Base-by-base conservation (phyloP, 2,113 vertebrate genomes). In the Macroglossus sobrinus region DNA sequence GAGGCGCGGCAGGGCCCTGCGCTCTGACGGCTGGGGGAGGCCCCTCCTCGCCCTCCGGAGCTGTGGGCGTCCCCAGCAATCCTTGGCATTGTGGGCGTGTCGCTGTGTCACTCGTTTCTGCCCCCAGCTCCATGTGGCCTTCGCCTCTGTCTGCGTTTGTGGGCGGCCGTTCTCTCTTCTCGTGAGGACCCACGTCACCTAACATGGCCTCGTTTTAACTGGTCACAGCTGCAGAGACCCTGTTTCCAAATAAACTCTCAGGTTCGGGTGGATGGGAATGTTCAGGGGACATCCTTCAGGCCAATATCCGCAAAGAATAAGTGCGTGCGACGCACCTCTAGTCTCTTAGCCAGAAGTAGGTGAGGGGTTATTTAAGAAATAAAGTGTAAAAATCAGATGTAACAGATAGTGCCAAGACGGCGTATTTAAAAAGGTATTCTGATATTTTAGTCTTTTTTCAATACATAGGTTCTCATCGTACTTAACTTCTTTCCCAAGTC, bases 331-430 rank as follows among this genome's bases (percentile, higher is more conserved):
- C 45, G 76, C 24, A 93, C 40, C 35, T 86, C 63, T 16, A 66
- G 24, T 71, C 55, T 85, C 50, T 75, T 87, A 81, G 80, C 26
- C 68, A 55, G 75, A 68, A 69, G 40, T 69, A 66, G 63, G 12
- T 89, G 22, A 81, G 13, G 38, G 33, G 59, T 89, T 64, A 82
- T 86, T 82, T 97, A 78, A 79, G 88, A 61, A 61, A 43, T 26
- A 64, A 57, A 69, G 40, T 78, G 12, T 63, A 26, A n/a, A 53
- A 84, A 38, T 72, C 68, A 38, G 45, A 69, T 91, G 30, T 71
- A 79, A 61, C 53, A 79, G 38, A 47, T 75, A 63, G 33, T 80
- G 30, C 30, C 38, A 22, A 26, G 57, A 72, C 14, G 15, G n/a
- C 38, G 12, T 38, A 21, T 92, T 91, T 84, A 63, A 26, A 33